These are phyloP conservation scores for Prorops nasuta DNA, from an alignment of 1,140 invertebrate species.

Conservation along the genomic window DNA sequence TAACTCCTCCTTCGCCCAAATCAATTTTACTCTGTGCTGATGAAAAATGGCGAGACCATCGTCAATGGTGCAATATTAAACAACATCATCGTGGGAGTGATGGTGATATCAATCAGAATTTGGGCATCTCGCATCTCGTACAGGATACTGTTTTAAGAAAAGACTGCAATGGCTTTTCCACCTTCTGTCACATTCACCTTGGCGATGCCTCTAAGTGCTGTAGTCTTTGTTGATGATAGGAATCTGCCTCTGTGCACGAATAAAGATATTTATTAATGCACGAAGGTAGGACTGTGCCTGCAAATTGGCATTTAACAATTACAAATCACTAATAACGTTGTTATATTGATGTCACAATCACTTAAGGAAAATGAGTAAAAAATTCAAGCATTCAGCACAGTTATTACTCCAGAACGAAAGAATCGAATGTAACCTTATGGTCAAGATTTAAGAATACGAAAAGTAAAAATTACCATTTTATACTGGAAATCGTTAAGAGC, in stretches of 20 bases:
- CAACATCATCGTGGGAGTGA: conserved; percentile 51
- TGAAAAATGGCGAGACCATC: conserved; percentile 46
- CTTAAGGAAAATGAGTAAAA: no score
- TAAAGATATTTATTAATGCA: not conserved
- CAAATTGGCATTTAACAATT: not conserved
- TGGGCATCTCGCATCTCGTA: conserved; percentile 39
- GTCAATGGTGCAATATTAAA: conserved; percentile 47
- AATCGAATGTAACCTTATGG: no score
- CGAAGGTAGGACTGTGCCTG: conserved; percentile 5
- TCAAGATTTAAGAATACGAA: no score
- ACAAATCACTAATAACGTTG: no score
- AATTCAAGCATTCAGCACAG: no score
- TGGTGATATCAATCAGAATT: conserved; percentile 58
- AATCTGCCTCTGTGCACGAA: not conserved
- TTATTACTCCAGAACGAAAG: no score
- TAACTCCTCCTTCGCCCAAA: conserved; percentile 45
- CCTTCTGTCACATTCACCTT: conserved; percentile 60
- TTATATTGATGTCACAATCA: no score
- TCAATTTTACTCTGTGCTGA: conserved; percentile 45
- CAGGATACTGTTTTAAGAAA: conserved; percentile 45
- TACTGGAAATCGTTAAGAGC: no score
- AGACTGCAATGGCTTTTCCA: conserved; percentile 51
- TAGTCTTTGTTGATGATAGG: conserved; percentile 59
- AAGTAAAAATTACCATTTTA: no score
- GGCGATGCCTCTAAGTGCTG: conserved; percentile 61